Percentiles rank a stretch among this genome's conserved stretches.
Conservation (phyloP, 2,113 vertebrate genomes). For the Orientallactaga bullata region DNA sequence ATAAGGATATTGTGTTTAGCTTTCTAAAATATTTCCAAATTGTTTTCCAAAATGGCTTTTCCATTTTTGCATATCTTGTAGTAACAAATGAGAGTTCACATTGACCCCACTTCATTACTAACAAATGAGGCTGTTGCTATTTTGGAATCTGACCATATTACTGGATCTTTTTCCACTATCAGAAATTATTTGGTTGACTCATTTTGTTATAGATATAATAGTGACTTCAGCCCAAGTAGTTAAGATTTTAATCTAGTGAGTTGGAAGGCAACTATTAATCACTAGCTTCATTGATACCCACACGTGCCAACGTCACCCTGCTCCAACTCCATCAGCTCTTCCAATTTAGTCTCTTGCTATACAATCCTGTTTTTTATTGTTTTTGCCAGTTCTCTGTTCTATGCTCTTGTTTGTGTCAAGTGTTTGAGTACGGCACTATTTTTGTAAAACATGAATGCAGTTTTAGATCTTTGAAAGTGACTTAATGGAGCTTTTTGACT, state of each 20-base stretch:
- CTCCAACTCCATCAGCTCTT: no score
- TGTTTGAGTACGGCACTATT: no score
- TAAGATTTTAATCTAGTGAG: not conserved
- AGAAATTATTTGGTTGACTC: not conserved
- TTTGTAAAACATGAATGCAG: no score
- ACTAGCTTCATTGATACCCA: no score
- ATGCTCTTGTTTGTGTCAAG: no score
- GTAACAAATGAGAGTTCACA: not conserved
- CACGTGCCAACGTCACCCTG: no score
- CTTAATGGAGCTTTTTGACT: no score
- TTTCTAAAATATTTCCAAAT: not conserved
- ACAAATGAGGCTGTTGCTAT: not conserved
- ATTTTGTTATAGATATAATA: constrained; percentile 2
- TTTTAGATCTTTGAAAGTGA: no score
- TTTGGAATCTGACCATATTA: not conserved
- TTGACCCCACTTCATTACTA: not conserved
- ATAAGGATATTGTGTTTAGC: not conserved
- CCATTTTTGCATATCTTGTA: not conserved
- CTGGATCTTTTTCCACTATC: not conserved
- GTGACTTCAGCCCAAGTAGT: not conserved
- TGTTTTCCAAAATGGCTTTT: not conserved
- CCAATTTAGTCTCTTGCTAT: no score
- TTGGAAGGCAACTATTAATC: not conserved
- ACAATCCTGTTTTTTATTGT: no score
- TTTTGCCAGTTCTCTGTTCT: no score